Conservation (phyloP, 2,113 vertebrate genomes). For the Dicentrarchus labrax region DNA sequence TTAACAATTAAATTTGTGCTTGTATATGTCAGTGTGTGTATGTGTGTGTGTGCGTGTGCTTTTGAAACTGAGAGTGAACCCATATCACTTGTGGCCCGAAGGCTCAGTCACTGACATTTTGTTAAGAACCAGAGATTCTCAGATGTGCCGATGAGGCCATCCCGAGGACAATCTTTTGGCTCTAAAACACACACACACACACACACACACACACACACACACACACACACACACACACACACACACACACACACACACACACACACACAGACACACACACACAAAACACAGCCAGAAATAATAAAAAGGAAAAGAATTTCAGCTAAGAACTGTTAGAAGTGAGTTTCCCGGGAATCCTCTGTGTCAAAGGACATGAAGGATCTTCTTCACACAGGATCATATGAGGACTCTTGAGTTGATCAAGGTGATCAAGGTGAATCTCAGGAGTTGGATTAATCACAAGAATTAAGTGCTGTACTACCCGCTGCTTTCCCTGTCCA, state of each 20-base stretch:
- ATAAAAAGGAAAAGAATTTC: constrained; percentile 64
- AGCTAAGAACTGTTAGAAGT: constrained; percentile 45
- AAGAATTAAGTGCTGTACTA: constrained; percentile 39
- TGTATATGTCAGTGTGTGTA: background rate
- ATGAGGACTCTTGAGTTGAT: constrained; percentile 32
- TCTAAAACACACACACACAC: constrained; percentile 26
- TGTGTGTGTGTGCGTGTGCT: background rate
- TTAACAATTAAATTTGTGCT: background rate
- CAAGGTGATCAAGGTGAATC: constrained; percentile 45
- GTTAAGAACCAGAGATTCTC: constrained; percentile 68
- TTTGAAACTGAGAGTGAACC: constrained; percentile 60
- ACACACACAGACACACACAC: constrained; percentile 17
- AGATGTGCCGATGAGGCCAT: constrained; percentile 74
- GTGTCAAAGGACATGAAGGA: constrained; percentile 34
- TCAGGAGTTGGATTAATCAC: constrained; percentile 37
- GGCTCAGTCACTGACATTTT: constrained; percentile 69
- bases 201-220: constrained; percentile 28
- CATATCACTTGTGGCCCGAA: constrained; percentile 68
- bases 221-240: constrained; percentile 21
- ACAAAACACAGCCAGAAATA: constrained; percentile 52
- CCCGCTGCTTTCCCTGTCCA: constrained; percentile 25
- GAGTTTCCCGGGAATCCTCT: constrained; percentile 42
- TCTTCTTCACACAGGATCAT: constrained; percentile 43
- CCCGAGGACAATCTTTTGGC: constrained; percentile 69
- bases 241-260: constrained; percentile 30